These are phyloP conservation scores for Hippoglossus stenolepis DNA, from an alignment of 2,113 vertebrate genomes.

Conservation along the genomic window DNA sequence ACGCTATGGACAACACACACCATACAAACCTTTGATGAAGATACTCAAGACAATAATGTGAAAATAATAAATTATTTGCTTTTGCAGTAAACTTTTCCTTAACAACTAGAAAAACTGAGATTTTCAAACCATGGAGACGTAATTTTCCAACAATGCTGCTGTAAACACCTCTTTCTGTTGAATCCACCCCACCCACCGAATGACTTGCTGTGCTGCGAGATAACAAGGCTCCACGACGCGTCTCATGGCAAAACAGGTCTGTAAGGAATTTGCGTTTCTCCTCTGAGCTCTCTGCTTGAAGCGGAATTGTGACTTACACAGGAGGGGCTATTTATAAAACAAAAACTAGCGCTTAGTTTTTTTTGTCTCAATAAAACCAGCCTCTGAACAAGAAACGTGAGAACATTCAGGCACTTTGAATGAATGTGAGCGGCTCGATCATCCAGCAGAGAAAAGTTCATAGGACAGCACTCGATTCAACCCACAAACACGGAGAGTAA, in stretches of 20 bases:
- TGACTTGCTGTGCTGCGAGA: slow-evolving; percentile 8
- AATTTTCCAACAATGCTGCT: no score
- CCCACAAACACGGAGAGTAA: slow-evolving; percentile 26
- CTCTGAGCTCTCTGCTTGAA: slow-evolving; percentile 19
- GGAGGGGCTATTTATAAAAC: no score
- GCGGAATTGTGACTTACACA: neutral
- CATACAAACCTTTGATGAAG: no score
- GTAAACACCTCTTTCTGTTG: neutral
- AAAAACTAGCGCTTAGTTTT: neutral
- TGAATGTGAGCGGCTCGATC: slow-evolving; percentile 5
- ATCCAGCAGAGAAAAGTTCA: neutral
- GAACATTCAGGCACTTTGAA: neutral
- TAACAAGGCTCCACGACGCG: slow-evolving; percentile 19
- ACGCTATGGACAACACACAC: neutral
- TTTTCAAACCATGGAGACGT: no score
- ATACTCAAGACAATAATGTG: no score
- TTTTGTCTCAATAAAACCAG: neutral
- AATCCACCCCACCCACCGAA: slow-evolving; percentile 7
- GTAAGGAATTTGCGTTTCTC: slow-evolving; percentile 12
- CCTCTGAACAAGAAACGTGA: neutral
- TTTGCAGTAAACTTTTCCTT: no score
- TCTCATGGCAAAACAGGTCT: neutral
- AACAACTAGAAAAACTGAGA: no score
- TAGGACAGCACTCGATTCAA: slow-evolving; percentile 1
- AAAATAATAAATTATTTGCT: no score